These are phyloP conservation scores for Lophochroa leadbeateri DNA, from an alignment of 2,113 vertebrate genomes.

Conservation along the genomic window DNA sequence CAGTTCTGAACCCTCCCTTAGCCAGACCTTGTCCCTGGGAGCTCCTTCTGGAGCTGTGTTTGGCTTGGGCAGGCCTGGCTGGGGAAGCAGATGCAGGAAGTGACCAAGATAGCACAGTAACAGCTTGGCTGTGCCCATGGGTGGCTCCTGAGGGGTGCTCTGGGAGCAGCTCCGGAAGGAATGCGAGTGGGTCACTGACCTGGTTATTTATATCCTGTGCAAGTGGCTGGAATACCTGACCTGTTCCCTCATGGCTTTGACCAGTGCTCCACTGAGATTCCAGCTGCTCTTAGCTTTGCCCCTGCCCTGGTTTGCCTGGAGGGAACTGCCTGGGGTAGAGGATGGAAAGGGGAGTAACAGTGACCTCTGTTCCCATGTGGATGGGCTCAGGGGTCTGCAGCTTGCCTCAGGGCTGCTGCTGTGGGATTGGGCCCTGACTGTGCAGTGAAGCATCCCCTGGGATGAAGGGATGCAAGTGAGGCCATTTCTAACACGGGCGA, in stretches of 20 bases:
- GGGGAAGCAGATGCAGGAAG: background rate
- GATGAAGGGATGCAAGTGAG: background rate
- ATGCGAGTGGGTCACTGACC: fast-evolving
- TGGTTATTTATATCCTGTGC: background rate
- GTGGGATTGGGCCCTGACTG: background rate
- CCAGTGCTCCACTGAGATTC: background rate
- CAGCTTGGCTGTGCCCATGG: background rate
- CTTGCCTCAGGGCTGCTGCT: background rate
- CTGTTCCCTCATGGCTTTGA: background rate
- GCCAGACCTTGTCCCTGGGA: background rate
- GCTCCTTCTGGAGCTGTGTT: background rate
- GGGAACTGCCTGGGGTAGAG: background rate
- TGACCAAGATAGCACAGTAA: background rate
- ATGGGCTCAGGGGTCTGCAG: background rate
- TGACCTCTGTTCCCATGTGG: background rate
- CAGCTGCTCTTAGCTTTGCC: background rate
- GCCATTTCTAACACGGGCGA: background rate
- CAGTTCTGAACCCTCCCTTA: background rate
- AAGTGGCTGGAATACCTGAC: background rate
- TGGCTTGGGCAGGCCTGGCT: background rate
- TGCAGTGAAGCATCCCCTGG: background rate
- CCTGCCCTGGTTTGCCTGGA: background rate
- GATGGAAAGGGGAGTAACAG: background rate
- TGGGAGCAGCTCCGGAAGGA: background rate
- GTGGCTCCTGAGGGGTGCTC: background rate